Base-by-base conservation (phyloP, 2,113 vertebrate species). In the Taurulus bubalis region DNA sequence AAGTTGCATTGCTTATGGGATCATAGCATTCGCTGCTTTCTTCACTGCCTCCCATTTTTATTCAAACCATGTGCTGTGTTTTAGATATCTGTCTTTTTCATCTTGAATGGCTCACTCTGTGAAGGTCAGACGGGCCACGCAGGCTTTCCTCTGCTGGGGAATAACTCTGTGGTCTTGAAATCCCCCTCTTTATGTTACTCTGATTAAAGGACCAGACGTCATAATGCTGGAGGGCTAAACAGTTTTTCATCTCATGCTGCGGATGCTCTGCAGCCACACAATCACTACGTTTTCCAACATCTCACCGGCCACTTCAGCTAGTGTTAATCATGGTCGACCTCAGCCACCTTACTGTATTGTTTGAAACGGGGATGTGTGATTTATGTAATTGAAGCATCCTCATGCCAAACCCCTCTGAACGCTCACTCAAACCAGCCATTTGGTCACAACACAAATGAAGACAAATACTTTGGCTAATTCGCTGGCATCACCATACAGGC, bases 391-490 rank as follows among this genome's bases (percentile, higher is more conserved):
- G 79, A 84, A 28, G 80, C 38, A 16, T 87, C 49, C 81, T 82
- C 64, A 47, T 53, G 69, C 56, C 66, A 69, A 47, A 86, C 73
- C 75, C 75, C 83, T 65, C 47, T 59, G 75, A 60, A 63, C 8
- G 9, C 79, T 85, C 71, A 24, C 76, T 90, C 74, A 88, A 81
- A 84, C 67, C 68, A 74, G 75, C 28, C 56, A 79, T 90, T 88
- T 82, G 69, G 87, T 91, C 84, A 77, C 79, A 85, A 77, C 78
- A 85, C 80, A 82, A 84, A 84, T 85, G 76, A 90, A 79, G 86
- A 90, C 72, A 75, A 84, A 89, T 65, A 85, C 77, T 68, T 87
- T 73, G 66, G 78, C 79, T 89, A 83, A 80, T 84, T 84, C 86
- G 82, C 72, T 89, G 89, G 85, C 87, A 71, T 72, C 75, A 40